Evolutionary conservation across 2,888 invertebrate species (phyloP).

Genomic region (Dasysyrphus albostriatus): DNA sequence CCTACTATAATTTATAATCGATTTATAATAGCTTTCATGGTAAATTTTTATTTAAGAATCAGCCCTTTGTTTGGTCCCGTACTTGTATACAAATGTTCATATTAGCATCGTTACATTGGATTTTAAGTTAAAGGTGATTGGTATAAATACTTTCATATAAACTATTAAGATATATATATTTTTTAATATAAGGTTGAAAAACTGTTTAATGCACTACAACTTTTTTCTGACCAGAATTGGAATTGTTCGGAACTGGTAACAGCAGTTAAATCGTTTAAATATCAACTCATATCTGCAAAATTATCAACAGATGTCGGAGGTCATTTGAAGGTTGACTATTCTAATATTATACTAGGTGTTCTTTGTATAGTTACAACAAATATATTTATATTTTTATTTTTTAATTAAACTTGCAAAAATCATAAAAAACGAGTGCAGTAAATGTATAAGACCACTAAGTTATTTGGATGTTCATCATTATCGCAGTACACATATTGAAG

Average conservation of each 20-base stretch:
- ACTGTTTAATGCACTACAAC: conserved; percentile 32
- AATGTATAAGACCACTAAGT: too few relatives aligned
- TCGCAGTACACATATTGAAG: too few relatives aligned
- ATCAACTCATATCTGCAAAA: conserved; percentile 42
- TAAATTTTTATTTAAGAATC: conserved; percentile 44
- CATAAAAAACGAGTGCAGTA: not conserved
- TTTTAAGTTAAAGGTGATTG: conserved; percentile 40
- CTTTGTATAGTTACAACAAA: conserved; percentile 30
- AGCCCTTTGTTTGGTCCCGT: conserved; percentile 48
- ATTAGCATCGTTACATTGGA: conserved; percentile 34
- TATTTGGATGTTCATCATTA: too few relatives aligned
- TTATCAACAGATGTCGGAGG: conserved; percentile 48
- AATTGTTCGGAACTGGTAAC: conserved; percentile 13
- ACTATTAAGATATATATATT: too few relatives aligned
- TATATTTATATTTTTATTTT: conserved; percentile 65
- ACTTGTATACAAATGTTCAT: conserved; percentile 35
- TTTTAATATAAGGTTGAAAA: conserved; percentile 29
- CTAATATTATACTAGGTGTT: conserved; percentile 30
- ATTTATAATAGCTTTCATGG: not conserved
- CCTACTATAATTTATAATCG: too few relatives aligned
- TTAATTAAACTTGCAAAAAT: conserved; percentile 38
- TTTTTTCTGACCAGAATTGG: conserved; percentile 42
- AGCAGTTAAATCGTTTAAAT: conserved; percentile 45
- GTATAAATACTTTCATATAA: not conserved
- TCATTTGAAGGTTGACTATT: conserved; percentile 45